Percentiles rank a stretch among this genome's conserved stretches.
These are phyloP conservation scores for Antheraea pernyi DNA, from an alignment of 1,140 invertebrate species.

Conservation along the genomic window DNA sequence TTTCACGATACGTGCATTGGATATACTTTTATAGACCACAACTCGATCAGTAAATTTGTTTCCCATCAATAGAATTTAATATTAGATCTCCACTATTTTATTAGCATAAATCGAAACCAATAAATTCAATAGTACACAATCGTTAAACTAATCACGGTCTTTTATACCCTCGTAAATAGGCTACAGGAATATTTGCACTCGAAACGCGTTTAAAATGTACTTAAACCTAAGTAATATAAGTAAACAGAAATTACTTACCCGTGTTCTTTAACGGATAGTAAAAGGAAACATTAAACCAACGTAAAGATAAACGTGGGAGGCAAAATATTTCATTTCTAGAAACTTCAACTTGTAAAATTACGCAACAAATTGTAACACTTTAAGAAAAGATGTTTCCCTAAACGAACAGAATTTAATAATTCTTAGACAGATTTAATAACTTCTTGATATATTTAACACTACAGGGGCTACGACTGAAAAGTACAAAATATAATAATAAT, in stretches of 20 bases:
- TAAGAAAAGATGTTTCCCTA: no score
- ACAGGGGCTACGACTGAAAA: no score
- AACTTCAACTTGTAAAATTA: neutral
- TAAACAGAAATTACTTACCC: neutral
- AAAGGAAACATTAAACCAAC: neutral
- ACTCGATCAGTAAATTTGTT: no score
- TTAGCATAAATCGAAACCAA: neutral
- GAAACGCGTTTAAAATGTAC: neutral
- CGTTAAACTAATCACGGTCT: neutral
- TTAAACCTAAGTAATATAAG: neutral
- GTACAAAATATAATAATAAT: no score
- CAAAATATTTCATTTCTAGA: neutral
- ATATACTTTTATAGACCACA: no score
- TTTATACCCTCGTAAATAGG: neutral
- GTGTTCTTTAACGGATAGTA: neutral
- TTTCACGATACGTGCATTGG: no score
- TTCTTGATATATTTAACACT: no score
- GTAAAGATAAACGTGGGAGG: neutral
- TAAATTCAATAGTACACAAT: neutral
- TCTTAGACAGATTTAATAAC: no score
- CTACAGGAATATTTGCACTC: neutral
- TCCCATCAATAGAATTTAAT: no score
- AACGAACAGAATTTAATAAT: no score
- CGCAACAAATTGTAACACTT: neutral
- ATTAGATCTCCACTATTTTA: no score